Base-by-base conservation (phyloP, 2,888 invertebrate species). In the Zele albiditarsus region DNA sequence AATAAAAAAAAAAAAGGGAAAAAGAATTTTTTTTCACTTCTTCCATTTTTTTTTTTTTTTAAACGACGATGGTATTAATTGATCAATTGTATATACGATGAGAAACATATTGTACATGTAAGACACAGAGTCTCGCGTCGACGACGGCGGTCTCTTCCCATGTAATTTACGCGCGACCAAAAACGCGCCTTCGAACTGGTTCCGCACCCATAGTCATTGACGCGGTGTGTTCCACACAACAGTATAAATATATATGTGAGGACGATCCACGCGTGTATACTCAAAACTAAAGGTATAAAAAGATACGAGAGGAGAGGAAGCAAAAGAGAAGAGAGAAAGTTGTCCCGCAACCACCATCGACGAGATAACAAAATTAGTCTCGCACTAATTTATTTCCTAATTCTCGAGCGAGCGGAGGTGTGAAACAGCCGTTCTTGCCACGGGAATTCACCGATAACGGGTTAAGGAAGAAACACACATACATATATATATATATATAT, bases 301-400 rank as follows among this genome's bases (percentile, higher is more conserved):
- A 67, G 53, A 16, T 5, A 53, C 28, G 20, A 25, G 62, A 68
- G 67, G 42, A 60, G 38, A 49, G 49, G 53, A 75, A 75, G 65
- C 49, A 82, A 82, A 83, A 82, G 82, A 84, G 82, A 83, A 82
- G 82, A 65, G 38, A 72, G 67, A 71, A 71, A 71, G 58, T 68
- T 67, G 77, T 73, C 68, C 67, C 75, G 65, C 80, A 82, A 81
- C 38, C 53, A 53, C 53, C 82, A 82, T 82, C 79, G 81, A 74
- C 79, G 83, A 88, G 88, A 88, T 88, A 88, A 88, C 88, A 84
- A 88, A 88, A 88, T 88, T 88, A 88, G 88, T 87, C 85, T 85
- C 87, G 82, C 82, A 84, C 88, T 88, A 88, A 88, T 88, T 88
- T 88, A 88, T 88, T 87, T 87, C 88, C 88, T 88, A 88, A 88